Evolutionary conservation across 2,888 invertebrate species (phyloP).

Genomic region (Dolichomitus sp.): DNA sequence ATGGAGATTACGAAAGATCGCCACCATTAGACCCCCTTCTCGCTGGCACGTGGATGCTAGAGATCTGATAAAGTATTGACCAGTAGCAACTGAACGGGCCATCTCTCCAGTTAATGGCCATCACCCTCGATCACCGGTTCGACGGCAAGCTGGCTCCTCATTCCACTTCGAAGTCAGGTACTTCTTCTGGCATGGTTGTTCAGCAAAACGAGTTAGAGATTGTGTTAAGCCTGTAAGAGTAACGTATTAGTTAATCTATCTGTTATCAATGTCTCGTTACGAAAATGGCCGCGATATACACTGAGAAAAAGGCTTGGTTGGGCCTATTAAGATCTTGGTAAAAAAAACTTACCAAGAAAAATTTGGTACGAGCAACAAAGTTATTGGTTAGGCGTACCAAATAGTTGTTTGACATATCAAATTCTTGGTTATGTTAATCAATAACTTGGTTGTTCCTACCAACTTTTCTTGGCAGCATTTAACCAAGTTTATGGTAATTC

Average conservation of each 20-base stretch:
- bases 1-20: conserved; percentile 62
- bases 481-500: no score
- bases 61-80: conserved; percentile 37
- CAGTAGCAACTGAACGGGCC: conserved; percentile 35
- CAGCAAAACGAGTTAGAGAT: not conserved
- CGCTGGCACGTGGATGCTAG: conserved; percentile 17
- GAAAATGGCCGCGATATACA: no score
- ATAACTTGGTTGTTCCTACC: no score
- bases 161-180: conserved; percentile 3
- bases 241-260: conserved; percentile 8
- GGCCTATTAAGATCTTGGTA: no score
- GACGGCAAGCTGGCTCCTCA: not conserved
- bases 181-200: conserved; percentile 1
- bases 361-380: no score
- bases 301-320: no score
- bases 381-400: no score
- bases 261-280: not conserved
- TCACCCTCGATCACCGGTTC: conserved; percentile 39
- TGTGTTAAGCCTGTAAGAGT: not conserved
- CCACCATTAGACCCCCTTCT: conserved; percentile 50
- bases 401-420: no score
- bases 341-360: no score
- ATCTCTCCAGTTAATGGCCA: conserved; percentile 37
- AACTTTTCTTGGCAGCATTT: no score
- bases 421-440: no score